Conservation (phyloP, 64 coral and sea anemone species). For the Stylophora pistillata region DNA sequence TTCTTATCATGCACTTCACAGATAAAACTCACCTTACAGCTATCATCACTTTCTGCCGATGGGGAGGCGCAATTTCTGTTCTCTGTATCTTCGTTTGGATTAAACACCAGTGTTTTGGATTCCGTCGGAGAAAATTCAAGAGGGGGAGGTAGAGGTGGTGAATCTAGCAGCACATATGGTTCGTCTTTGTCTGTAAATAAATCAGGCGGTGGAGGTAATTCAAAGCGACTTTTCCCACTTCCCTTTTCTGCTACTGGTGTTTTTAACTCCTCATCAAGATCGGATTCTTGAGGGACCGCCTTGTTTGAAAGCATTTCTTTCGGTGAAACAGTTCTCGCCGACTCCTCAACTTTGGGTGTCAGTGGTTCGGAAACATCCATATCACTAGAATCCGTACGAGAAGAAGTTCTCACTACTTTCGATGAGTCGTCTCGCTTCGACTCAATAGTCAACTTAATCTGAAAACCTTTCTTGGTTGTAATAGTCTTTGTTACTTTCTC, state of each 20-base stretch:
- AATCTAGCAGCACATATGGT: slow-evolving; percentile 26
- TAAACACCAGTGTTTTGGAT: background rate
- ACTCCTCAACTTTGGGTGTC: background rate
- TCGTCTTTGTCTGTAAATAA: slow-evolving; percentile 45
- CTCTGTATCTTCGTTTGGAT: background rate
- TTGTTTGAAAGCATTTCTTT: background rate
- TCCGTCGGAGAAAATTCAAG: slow-evolving; percentile 69
- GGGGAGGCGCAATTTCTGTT: slow-evolving; percentile 6
- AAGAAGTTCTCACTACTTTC: background rate
- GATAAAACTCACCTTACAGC: background rate
- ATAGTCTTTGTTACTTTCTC: slow-evolving; percentile 30
- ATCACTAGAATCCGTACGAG: background rate
- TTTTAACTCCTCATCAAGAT: background rate
- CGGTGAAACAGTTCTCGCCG: background rate
- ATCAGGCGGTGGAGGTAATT: slow-evolving; percentile 72
- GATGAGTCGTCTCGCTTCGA: slow-evolving; percentile 3
- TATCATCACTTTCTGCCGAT: slow-evolving; percentile 25
- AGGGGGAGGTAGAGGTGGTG: slow-evolving; percentile 77
- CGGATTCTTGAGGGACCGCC: background rate
- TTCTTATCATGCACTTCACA: background rate
- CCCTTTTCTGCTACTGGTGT: background rate
- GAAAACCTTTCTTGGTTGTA: slow-evolving; percentile 37
- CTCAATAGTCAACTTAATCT: slow-evolving; percentile 38
- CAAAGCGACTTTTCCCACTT: slow-evolving; percentile 11
- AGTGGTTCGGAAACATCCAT: background rate